Percentiles rank a stretch among this genome's conserved stretches.
These are phyloP conservation scores for Zoanthus gigantus DNA, from an alignment of 92 coral and sea anemone species.

Conservation along the genomic window DNA sequence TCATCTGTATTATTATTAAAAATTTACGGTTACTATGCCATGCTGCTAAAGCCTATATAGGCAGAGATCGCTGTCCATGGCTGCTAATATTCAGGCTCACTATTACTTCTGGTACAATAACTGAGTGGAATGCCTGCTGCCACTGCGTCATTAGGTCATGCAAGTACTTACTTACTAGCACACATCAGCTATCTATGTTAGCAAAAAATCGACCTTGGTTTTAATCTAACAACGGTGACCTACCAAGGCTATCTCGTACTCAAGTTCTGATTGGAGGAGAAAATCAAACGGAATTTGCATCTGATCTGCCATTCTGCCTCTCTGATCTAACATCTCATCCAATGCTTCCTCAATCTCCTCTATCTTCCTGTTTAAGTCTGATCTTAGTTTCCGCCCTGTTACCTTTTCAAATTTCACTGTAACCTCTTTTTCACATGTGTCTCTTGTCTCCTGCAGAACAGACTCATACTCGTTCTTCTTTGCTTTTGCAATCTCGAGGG, in stretches of 20 bases:
- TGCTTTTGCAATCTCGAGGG: conserved; percentile 77
- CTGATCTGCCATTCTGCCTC: conserved; percentile 26
- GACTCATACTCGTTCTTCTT: conserved; percentile 66
- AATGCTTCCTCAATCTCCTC: conserved; percentile 52
- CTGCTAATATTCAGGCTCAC: too few species aligned
- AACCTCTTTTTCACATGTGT: conserved; percentile 48
- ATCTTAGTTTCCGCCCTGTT: conserved; percentile 22
- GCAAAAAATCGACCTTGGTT: too few species aligned
- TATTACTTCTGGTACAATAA: too few species aligned
- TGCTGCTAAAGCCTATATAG: too few species aligned
- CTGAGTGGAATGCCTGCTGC: too few species aligned
- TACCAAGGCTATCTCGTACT: conserved; percentile 23
- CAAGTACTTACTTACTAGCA: too few species aligned
- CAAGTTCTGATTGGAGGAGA: conserved; percentile 11
- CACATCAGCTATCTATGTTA: too few species aligned
- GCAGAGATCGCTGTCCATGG: too few species aligned
- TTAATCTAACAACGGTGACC: background rate
- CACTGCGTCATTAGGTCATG: too few species aligned
- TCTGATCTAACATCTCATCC: conserved; percentile 30
- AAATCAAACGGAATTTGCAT: conserved; percentile 19
- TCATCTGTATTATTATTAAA: too few species aligned
- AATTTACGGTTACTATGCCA: too few species aligned
- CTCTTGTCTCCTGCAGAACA: conserved; percentile 61
- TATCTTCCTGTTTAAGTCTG: conserved; percentile 54
- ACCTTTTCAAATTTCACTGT: conserved; percentile 29